Conservation (phyloP, 2,113 vertebrate species). For the Barbus barbus region DNA sequence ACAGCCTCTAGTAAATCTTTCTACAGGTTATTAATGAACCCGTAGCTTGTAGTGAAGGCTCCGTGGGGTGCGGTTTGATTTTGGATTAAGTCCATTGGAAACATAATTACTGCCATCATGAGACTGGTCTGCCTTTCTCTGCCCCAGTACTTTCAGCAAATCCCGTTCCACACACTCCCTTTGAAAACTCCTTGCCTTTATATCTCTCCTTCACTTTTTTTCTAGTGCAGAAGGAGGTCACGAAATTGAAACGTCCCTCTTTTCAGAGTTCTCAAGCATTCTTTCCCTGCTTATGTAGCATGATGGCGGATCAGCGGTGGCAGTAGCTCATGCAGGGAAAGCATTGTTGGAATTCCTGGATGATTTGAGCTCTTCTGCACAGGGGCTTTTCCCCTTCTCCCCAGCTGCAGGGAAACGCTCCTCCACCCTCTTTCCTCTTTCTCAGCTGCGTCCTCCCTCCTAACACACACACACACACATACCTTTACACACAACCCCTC, state of each 20-base stretch:
- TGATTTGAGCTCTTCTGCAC: conserved; percentile 21
- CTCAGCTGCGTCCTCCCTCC: not conserved
- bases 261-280: conserved; percentile 38
- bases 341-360: conserved; percentile 69
- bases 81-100: conserved; percentile 27
- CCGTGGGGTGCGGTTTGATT: conserved; percentile 1
- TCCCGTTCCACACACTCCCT: not conserved
- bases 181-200: not conserved
- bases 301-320: conserved; percentile 40
- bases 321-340: conserved; percentile 56
- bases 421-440: conserved; percentile 40
- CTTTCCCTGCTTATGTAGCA: conserved; percentile 37
- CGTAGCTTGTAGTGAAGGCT: not conserved
- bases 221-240: conserved; percentile 6
- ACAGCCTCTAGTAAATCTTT: not conserved
- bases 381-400: conserved; percentile 37
- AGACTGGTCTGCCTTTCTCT: conserved; percentile 18
- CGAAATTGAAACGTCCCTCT: not conserved
- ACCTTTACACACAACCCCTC: not conserved
- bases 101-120: conserved; percentile 28
- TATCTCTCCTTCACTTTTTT: not conserved
- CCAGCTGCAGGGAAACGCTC: conserved; percentile 30
- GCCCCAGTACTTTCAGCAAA: conserved; percentile 3
- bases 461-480: not conserved
- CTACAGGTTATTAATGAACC: not conserved